phyloP scores from a whole-genome alignment of 92 coral and sea anemone species.

The Virgularia gustaviana region DNA sequence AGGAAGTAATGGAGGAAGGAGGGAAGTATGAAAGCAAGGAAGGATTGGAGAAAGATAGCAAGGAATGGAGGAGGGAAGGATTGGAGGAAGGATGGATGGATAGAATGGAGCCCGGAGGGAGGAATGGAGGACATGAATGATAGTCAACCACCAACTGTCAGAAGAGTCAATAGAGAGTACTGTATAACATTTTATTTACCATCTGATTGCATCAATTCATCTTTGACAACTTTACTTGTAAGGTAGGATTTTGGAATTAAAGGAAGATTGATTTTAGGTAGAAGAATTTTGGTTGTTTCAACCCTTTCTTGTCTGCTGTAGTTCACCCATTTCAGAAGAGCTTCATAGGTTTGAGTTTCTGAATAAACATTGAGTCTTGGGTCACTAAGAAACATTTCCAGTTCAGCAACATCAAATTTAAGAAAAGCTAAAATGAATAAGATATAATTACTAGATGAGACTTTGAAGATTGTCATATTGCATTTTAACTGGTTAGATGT shows the following conservation, averaged over 20 bases:
- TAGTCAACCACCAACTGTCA: too few species aligned
- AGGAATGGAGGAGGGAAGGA: too few species aligned
- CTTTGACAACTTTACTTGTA: conserved; percentile 7
- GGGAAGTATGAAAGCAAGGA: too few species aligned
- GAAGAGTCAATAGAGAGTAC: too few species aligned
- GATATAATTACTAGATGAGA: background rate
- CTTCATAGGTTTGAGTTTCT: conserved; percentile 55
- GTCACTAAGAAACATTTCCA: conserved; percentile 4
- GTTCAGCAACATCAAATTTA: conserved; percentile 1
- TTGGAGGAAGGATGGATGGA: too few species aligned
- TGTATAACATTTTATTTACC: too few species aligned
- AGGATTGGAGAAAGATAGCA: too few species aligned
- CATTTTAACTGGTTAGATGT: too few species aligned
- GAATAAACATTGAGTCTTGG: conserved; percentile 56
- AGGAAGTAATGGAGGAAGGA: too few species aligned
- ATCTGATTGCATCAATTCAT: conserved; percentile 2
- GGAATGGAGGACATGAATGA: too few species aligned
- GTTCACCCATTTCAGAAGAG: conserved; percentile 61
- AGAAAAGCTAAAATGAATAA: conserved; percentile 6
- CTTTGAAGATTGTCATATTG: background rate
- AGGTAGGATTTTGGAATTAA: conserved; percentile 37
- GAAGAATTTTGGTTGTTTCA: conserved; percentile 37
- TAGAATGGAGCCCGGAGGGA: too few species aligned
- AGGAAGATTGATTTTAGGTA: conserved; percentile 49
- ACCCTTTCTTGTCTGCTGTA: conserved; percentile 47